Base-by-base conservation (phyloP, 2,113 vertebrate genomes). In the Catharus bicknelli region DNA sequence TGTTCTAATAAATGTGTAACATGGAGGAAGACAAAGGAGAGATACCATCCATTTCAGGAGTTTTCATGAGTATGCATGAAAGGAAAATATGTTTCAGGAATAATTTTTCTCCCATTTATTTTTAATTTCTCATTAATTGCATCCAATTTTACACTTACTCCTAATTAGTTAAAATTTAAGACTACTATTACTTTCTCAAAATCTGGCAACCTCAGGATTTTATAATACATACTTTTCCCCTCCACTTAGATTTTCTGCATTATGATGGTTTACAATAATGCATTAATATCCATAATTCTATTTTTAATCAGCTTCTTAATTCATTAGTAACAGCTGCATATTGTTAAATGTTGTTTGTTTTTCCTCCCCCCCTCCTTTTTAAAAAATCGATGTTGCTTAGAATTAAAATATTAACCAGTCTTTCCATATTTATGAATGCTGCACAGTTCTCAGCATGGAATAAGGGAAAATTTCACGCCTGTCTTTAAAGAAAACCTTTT, bases 301-400 rank as follows among this genome's bases (percentile, higher is more conserved):
- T 54, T 95, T 96, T 92, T 47, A 95, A 94, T 94, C 69, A 90
- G 19, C 68, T 92, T 55, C 45, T 67, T 78, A 93, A 81, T 94
- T 93, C 48, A 87, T 93, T 95, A 88, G 57, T 86, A 93, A 88
- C 87, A 96, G 79, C 94, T 90, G 72, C 92, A 77, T 68, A 81
- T 94, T 92, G 69, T 93, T 95, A 95, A 97, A 42, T 30, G 25
- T 61, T 82, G 54, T 75, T 82, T 88, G 54, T 75, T 68, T 67
- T 53, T 47, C 13, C 9, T 43, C 1, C 26, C 21, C 21, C 11
- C 3, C 17, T 13, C 3, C 5, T 4, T 16, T 36, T 61, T 68
- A 62, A 63, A 62, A 64, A 80, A 85, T 57, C 47, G 79, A 27
- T 83, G 50, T 96, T 91, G 82, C 36, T 74, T 87, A 59, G 54